These are phyloP conservation scores for Ophion ventricosus DNA, from an alignment of 2,888 invertebrate species.

Conservation along the genomic window DNA sequence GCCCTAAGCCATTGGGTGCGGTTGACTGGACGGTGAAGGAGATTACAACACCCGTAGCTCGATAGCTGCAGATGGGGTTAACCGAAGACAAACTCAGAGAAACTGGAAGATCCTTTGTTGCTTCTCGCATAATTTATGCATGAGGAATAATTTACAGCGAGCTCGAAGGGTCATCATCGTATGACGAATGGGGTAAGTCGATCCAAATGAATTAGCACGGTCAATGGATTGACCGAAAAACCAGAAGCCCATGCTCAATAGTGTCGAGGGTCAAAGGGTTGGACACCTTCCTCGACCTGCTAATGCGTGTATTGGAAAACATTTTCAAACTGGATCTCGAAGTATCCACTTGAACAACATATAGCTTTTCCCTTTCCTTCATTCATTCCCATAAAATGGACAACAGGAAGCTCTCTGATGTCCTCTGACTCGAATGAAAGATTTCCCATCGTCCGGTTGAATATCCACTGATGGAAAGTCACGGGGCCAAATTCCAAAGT, in stretches of 20 bases:
- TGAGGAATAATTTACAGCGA: conserved; percentile 44
- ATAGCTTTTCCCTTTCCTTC: conserved; percentile 6
- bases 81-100: conserved; percentile 45
- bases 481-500: neutral
- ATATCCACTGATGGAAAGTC: no score
- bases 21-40: conserved; percentile 18
- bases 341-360: conserved; percentile 2
- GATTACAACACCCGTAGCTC: conserved; percentile 65
- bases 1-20: conserved; percentile 42
- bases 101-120: conserved; percentile 5
- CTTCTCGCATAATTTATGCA: conserved; percentile 36
- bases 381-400: conserved; percentile 37
- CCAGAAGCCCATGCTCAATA: conserved; percentile 12
- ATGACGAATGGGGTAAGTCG: conserved; percentile 10
- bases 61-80: conserved; percentile 70
- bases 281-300: conserved; percentile 40
- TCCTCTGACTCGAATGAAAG: no score
- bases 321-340: conserved; percentile 14
- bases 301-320: conserved; percentile 17
- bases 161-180: conserved; percentile 6
- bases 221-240: conserved; percentile 42
- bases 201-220: conserved; percentile 51
- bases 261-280: conserved; percentile 30
- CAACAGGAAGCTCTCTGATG: conserved; percentile 29
- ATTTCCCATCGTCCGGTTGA: no score